Base-by-base conservation (phyloP, 2,113 vertebrate species). In the Hoplias malabaricus region DNA sequence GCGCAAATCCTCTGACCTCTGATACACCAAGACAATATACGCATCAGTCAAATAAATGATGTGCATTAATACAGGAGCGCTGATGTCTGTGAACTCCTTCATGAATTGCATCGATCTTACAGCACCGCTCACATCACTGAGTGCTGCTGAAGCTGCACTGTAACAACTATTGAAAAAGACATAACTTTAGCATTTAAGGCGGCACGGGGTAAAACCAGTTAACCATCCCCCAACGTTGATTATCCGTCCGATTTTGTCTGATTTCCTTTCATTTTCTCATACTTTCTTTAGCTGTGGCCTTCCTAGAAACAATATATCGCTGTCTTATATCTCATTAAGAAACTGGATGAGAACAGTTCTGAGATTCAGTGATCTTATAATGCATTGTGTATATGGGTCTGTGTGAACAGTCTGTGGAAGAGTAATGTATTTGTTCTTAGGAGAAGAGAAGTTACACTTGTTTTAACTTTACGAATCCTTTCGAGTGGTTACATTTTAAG, bases 51-150 rank as follows among this genome's bases (percentile, higher is more conserved):
- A 36, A 36, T 63, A 63, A 19, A 8, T 36, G n/a, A 36, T 53
- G 59, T 36, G 59, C 59, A 36, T 63, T 63, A 19, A 63, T 34
- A 36, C 33, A 21, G 34, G 59, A n/a, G 16, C 19, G 10, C 19
- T n/a, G 31, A 36, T 63, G 33, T 36, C 31, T 61, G 57, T 61
- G 10, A 61, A 61, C 56, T 84, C 78, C 76, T 21, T 19, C n/a
- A 75, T 31, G 27, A 59, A 16, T 59, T 7, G 27, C 57, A 63
- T 36, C 7, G 48, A 53, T 53, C n/a, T 53, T 23, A 5, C 48
- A 9, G 48, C n/a, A 9, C 48, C 1, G 48, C 48, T 53, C 48
- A 53, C 48, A 50, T 50, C 46, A 50, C 16, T n/a, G 46, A 16
- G 6, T 3, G 3, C 21, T 1, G 19, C 46, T 50, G 19, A 1